A percentile compares a stretch with the other conserved stretches of the same genome.
Conservation (phyloP, 1,140 invertebrate species). For the Drosophila sturtevanti region DNA sequence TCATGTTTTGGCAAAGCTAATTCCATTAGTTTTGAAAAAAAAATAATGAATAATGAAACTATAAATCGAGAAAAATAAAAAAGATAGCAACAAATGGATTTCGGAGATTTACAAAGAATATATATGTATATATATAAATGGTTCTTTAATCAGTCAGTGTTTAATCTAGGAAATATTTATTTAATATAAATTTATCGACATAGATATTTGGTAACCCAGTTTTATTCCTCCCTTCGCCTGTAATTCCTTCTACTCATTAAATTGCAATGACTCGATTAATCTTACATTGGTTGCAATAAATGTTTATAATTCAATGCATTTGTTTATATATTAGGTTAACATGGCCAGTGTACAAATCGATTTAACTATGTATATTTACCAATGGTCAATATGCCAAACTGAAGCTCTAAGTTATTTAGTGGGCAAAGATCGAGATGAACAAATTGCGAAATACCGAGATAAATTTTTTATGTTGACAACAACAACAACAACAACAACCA, state of each 20-base stretch:
- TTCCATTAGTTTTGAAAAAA: too few species aligned
- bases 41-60: too few species aligned
- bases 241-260: not conserved
- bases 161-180: too few species aligned
- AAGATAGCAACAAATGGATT: too few species aligned
- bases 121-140: too few species aligned
- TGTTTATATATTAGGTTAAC: not conserved
- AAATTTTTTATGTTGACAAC: slow-evolving; percentile 4
- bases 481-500: not conserved
- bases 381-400: not conserved
- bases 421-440: not conserved
- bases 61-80: too few species aligned
- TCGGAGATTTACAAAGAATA: too few species aligned
- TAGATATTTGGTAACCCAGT: too few species aligned
- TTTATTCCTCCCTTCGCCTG: too few species aligned
- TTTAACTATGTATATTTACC: slow-evolving; percentile 1
- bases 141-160: too few species aligned
- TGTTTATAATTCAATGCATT: not conserved
- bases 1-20: too few species aligned
- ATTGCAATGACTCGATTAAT: not conserved
- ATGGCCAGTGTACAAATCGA: not conserved
- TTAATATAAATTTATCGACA: too few species aligned
- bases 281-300: not conserved
- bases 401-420: not conserved
- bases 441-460: slow-evolving; percentile 3